Evolutionary conservation across 1,140 invertebrate species (phyloP).

Genomic region (Tribolium castaneum): DNA sequence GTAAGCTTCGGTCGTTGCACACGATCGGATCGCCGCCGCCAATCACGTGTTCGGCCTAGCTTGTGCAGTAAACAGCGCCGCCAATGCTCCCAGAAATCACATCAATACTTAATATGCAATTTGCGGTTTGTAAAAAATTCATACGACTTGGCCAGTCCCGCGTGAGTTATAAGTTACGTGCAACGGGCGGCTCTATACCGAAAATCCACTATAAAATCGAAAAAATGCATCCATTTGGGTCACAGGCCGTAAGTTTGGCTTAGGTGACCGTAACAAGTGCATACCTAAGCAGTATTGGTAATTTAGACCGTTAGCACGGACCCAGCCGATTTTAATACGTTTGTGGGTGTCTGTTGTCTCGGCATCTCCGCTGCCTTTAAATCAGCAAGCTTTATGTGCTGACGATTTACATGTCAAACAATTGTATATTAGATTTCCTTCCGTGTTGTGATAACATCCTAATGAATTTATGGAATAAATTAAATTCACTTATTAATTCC

Average conservation of each 20-base stretch:
- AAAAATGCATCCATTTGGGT: background rate
- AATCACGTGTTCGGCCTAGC: slow-evolving; percentile 34
- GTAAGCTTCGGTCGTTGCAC: slow-evolving; percentile 38
- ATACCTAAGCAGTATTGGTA: slow-evolving; percentile 32
- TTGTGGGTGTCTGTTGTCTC: slow-evolving; percentile 37
- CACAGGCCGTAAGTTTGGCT: background rate
- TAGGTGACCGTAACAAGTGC: slow-evolving; percentile 18
- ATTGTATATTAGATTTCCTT: slow-evolving; percentile 49
- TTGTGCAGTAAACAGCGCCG: slow-evolving; percentile 40
- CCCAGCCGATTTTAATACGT: slow-evolving; percentile 32
- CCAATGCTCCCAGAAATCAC: slow-evolving; percentile 45
- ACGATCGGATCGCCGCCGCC: slow-evolving; percentile 41
- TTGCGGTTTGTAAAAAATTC: slow-evolving; percentile 45
- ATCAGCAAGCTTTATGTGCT: slow-evolving; percentile 45
- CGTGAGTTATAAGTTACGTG: slow-evolving; percentile 41
- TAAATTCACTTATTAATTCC: slow-evolving; percentile 43
- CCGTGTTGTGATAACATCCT: slow-evolving; percentile 47
- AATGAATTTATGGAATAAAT: slow-evolving; percentile 52
- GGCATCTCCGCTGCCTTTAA: slow-evolving; percentile 26
- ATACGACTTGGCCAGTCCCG: slow-evolving; percentile 40
- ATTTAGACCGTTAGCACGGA: slow-evolving; percentile 3
- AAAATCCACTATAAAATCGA: background rate
- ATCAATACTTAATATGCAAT: slow-evolving; percentile 48
- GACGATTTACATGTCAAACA: slow-evolving; percentile 51
- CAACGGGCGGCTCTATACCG: background rate